Conservation (phyloP, 2,888 invertebrate genomes). For the Rotaria macrura region DNA sequence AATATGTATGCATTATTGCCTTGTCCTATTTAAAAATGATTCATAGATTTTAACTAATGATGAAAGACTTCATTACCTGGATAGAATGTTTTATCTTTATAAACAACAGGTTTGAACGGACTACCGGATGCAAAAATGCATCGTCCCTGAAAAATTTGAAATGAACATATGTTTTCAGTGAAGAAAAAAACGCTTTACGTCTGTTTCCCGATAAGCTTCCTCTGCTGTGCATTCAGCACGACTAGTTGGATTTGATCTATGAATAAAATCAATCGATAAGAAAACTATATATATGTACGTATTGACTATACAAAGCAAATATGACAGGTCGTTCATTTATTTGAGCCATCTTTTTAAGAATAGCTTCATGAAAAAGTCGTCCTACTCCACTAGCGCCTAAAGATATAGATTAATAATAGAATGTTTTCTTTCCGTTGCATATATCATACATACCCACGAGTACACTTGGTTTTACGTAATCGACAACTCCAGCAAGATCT, state of each 20-base stretch:
- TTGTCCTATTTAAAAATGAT: conserved; percentile 57
- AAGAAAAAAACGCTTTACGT: no score
- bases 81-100: conserved; percentile 64
- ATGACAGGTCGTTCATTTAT: conserved; percentile 77
- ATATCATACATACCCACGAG: background rate
- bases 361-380: conserved; percentile 77
- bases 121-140: conserved; percentile 83
- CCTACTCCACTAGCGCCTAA: conserved; percentile 77
- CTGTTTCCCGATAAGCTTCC: conserved; percentile 74
- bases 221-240: conserved; percentile 99
- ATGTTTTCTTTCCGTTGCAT: background rate
- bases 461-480: conserved; percentile 30
- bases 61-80: conserved; percentile 54
- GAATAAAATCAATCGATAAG: background rate
- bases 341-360: conserved; percentile 72
- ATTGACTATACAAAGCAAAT: conserved; percentile 69
- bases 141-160: conserved; percentile 12
- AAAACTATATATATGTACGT: background rate
- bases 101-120: conserved; percentile 75
- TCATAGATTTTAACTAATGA: background rate
- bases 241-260: conserved; percentile 70
- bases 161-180: background rate
- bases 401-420: background rate
- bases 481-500: conserved; percentile 22
- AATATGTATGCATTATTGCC: conserved; percentile 57